Percentiles rank a stretch among this genome's conserved stretches.
Evolutionary conservation across 1,140 invertebrate genomes (phyloP).

Genomic region (Ceratoteleas bidentatus): DNA sequence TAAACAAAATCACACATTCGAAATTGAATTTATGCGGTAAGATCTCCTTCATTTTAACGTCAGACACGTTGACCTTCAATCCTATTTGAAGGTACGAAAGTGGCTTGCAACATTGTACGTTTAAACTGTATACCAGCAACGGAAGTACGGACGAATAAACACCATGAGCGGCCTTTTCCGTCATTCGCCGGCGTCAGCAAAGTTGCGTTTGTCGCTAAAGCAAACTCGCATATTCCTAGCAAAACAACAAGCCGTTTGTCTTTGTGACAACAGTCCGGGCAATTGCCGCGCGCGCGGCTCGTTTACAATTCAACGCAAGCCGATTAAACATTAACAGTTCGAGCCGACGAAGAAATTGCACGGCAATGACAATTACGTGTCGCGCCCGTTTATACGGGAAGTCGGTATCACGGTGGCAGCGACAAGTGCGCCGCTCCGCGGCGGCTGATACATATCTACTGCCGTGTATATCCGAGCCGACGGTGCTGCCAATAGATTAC

Average conservation of each 20-base stretch:
- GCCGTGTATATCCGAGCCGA: conserved; percentile 50
- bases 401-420: conserved; percentile 38
- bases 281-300: background rate
- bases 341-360: background rate
- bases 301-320: conserved; percentile 12
- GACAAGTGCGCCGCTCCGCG: conserved; percentile 32
- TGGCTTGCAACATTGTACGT: conserved; percentile 29
- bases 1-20: background rate
- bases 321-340: conserved; percentile 7
- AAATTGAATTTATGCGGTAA: background rate
- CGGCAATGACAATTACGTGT: conserved; percentile 37
- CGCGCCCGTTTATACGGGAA: conserved; percentile 57
- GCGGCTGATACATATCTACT: conserved; percentile 59
- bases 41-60: background rate
- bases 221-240: conserved; percentile 12
- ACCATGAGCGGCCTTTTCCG: conserved; percentile 63
- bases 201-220: conserved; percentile 30
- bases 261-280: conserved; percentile 1
- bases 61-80: conserved; percentile 47
- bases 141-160: conserved; percentile 66
- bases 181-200: conserved; percentile 40
- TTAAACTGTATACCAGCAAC: conserved; percentile 29
- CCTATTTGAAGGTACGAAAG: conserved; percentile 27
- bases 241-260: background rate
- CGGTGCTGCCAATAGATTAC: conserved; percentile 63